Evolutionary conservation across 2,113 vertebrate genomes (phyloP), one percentile per base, ranked within the genome.

Genomic region (Macroglossus sobrinus): DNA sequence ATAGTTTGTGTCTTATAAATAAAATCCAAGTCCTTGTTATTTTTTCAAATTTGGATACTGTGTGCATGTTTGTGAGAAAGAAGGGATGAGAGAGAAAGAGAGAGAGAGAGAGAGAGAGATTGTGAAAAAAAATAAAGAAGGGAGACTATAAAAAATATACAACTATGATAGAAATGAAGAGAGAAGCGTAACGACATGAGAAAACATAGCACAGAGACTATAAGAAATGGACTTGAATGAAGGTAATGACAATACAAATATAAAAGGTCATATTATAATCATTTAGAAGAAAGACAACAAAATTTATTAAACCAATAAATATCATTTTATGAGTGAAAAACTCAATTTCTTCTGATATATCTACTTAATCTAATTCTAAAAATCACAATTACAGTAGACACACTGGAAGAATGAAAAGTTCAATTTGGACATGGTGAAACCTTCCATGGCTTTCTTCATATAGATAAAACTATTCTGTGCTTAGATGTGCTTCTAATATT

Each of bases 351-450:
- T 88, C 6, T 19, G 7, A 5, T 4, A 0, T 33, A 26, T 53
- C 4, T 72, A 55, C 22, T 64, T 86, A 80, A 5, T 50, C 47
- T 50, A 50, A 50, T 50, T 14, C 47, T 50, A 50, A 50, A 50
- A 14, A 75, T 10, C 69, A 69, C 1, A 90, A 28, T 18, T 63
- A 24, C 22, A 61, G 22, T 50, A 50, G 35, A 24, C 16, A 33
- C 2, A 1, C 0, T 35, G 19, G 18, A 9, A 38, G 12, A 79
- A 43, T 0, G 5, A 21, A 22, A 55, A 12, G 28, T 14, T 59
- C 5, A 26, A 8, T 59, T 3, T 79, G 57, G 38, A 40, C 0
- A 0, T 24, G 13, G 30, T 57, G 28, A 55, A 53, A 28, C 2
- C 8, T 38, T 63, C n/a, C 5, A 21, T 0, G 30, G 5, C 33